phyloP scores from a whole-genome alignment of 2,888 invertebrate genomes.

The Caenorhabditis doughertyi region DNA sequence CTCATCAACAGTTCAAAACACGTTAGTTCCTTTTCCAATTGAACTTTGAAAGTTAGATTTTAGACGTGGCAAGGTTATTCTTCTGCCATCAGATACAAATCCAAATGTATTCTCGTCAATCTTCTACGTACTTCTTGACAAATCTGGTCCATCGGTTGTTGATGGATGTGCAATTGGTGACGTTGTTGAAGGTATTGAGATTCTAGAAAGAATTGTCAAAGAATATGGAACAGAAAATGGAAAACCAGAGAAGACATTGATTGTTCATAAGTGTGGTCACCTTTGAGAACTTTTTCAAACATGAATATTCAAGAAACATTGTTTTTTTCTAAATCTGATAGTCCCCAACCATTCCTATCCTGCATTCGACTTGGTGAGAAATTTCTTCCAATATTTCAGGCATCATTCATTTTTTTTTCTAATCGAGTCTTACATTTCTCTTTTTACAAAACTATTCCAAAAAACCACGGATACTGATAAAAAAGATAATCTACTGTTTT shows the following conservation, averaged over 20 bases:
- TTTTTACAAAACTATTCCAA: background rate
- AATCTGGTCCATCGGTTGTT: slow-evolving; percentile 28
- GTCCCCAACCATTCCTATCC: too few species aligned
- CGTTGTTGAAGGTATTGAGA: slow-evolving; percentile 55
- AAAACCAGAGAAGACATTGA: slow-evolving; percentile 31
- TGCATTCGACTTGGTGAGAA: background rate
- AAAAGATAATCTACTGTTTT: slow-evolving; percentile 15
- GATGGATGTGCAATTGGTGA: slow-evolving; percentile 60
- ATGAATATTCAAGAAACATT: too few species aligned
- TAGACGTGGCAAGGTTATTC: slow-evolving; percentile 56
- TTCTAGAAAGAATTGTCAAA: slow-evolving; percentile 42
- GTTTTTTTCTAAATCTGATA: too few species aligned
- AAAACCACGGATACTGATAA: background rate
- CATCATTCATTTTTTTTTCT: slow-evolving; percentile 1
- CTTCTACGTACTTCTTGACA: slow-evolving; percentile 60
- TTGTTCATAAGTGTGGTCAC: slow-evolving; percentile 59
- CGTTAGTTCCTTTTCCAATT: slow-evolving; percentile 23
- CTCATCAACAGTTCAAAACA: slow-evolving; percentile 36
- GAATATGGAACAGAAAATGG: slow-evolving; percentile 58
- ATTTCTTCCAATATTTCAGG: background rate
- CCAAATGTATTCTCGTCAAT: slow-evolving; percentile 52
- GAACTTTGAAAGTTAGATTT: background rate
- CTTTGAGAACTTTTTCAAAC: slow-evolving; percentile 10
- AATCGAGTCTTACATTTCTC: background rate
- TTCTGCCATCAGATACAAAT: slow-evolving; percentile 45